Percentiles rank a stretch among this genome's conserved stretches.
Conservation (phyloP, 2,888 invertebrate species). For the Plebejus anna region DNA sequence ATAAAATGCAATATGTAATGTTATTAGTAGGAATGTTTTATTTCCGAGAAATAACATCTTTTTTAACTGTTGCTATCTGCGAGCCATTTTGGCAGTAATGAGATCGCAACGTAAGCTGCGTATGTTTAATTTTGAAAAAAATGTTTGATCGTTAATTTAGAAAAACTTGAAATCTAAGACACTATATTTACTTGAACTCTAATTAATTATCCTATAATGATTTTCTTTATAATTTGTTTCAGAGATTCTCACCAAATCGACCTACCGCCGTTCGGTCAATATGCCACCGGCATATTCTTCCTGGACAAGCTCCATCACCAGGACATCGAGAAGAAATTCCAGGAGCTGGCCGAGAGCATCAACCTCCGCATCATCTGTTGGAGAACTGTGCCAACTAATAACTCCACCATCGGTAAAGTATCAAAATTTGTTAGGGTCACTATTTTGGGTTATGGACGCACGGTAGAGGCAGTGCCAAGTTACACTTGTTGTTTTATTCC, state of each 20-base stretch:
- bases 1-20: no score
- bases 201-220: no score
- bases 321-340: constrained; percentile 90
- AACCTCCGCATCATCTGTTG: constrained; percentile 93
- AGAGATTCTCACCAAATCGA: constrained; percentile 90
- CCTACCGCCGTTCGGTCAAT: constrained; percentile 92
- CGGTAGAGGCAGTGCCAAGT: neutral
- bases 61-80: no score
- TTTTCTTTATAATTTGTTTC: constrained; percentile 37
- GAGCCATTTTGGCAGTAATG: no score
- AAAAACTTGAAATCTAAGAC: no score
- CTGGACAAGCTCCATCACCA: constrained; percentile 90
- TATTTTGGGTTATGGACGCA: neutral
- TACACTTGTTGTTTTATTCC: neutral
- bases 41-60: no score
- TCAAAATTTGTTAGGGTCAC: neutral
- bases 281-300: constrained; percentile 98
- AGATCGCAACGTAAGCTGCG: no score
- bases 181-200: no score
- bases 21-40: no score
- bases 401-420: constrained; percentile 86
- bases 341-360: constrained; percentile 88
- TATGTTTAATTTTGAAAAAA: no score
- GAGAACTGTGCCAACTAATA: constrained; percentile 96
- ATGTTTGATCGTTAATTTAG: no score